Conservation (phyloP, 2,888 invertebrate species). For the Leistus spinibarbis region DNA sequence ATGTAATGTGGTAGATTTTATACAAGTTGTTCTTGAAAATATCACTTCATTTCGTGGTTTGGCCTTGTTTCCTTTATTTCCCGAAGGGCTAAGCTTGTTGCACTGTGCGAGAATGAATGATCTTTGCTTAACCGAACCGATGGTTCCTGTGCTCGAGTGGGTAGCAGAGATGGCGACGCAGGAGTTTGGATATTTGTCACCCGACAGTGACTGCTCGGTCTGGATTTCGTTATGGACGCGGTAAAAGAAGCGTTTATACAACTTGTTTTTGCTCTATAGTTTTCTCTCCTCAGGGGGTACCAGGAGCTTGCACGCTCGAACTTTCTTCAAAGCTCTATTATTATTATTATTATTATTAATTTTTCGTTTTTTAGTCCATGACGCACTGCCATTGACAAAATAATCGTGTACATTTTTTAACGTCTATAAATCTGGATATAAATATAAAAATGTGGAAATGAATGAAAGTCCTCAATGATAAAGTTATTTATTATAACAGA, state of each 20-base stretch:
- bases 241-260: conserved; percentile 27
- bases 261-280: conserved; percentile 20
- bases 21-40: too few species aligned
- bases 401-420: background rate
- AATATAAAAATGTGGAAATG: too few species aligned
- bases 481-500: too few species aligned
- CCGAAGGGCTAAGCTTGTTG: conserved; percentile 19
- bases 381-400: background rate
- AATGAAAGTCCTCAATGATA: too few species aligned
- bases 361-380: conserved; percentile 16
- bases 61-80: too few species aligned
- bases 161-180: too few species aligned
- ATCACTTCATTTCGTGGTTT: too few species aligned
- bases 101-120: conserved; percentile 18
- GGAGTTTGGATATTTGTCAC: conserved; percentile 11
- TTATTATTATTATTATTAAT: background rate
- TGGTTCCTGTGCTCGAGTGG: conserved; percentile 2
- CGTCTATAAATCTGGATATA: too few species aligned
- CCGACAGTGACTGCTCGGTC: conserved; percentile 1
- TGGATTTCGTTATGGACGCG: conserved; percentile 20
- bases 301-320: background rate
- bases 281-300: background rate
- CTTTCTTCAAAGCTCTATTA: background rate
- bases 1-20: too few species aligned
- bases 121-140: conserved; percentile 19